Percentiles rank a stretch among this genome's conserved stretches.
Conservation (phyloP, 37 sponge, comb jelly and placozoan species). For the Cliona cf. orientalis region DNA sequence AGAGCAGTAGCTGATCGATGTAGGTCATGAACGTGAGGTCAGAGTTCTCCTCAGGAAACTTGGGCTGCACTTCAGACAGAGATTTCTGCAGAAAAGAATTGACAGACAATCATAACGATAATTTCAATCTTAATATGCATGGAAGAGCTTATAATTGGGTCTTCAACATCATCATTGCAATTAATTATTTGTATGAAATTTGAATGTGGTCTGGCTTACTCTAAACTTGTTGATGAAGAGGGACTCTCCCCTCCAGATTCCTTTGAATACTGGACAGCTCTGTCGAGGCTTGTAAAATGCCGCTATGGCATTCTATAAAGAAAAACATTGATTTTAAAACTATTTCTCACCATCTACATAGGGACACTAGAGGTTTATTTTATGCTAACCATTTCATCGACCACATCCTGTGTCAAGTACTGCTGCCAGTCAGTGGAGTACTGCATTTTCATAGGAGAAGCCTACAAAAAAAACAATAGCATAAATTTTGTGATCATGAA, state of each 20-base stretch:
- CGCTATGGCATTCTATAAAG: conserved; percentile 48
- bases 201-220: conserved; percentile 11
- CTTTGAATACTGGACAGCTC: conserved; percentile 30
- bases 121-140: background rate
- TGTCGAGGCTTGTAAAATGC: conserved; percentile 49
- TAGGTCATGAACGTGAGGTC: conserved; percentile 62
- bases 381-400: conserved; percentile 70
- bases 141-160: background rate
- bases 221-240: conserved; percentile 58
- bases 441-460: conserved; percentile 45
- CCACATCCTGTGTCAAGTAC: conserved; percentile 71
- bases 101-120: background rate
- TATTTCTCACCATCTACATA: background rate
- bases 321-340: conserved; percentile 3
- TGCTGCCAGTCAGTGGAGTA: conserved; percentile 54
- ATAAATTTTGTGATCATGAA: background rate
- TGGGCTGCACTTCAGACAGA: conserved; percentile 61
- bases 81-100: conserved; percentile 28
- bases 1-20: conserved; percentile 55
- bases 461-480: conserved; percentile 21
- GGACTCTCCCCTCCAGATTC: conserved; percentile 44
- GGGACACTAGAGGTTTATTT: background rate
- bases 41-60: conserved; percentile 64
- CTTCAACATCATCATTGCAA: background rate
- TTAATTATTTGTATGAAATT: background rate